Evolutionary conservation across 2,113 vertebrate genomes (phyloP), one percentile per base, ranked within the genome.

Genomic region (Tiliqua scincoides): DNA sequence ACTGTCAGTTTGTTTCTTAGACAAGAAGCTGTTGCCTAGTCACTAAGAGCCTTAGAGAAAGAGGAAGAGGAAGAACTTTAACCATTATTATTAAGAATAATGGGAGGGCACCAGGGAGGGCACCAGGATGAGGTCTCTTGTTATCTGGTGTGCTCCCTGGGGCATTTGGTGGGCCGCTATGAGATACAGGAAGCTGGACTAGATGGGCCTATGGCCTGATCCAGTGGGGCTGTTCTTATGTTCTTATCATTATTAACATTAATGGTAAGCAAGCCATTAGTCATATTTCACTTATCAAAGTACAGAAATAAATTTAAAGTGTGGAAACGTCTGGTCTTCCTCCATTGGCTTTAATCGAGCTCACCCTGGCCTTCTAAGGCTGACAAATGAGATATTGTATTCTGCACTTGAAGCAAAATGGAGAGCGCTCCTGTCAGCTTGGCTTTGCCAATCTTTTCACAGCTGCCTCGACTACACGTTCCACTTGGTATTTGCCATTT

Each of bases 341-440:
- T 62, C 43, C 30, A 37, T 78, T 82, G 0, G 83, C 0, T 76
- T 93, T 76, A 85, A 73, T 86, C 82, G 87, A 84, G 17, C 3
- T 83, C 23, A 77, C 3, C 1, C 68, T 4, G 84, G 4, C 2
- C 0, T 68, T 68, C 86, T 65, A 89, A 78, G 2, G 14, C 76
- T 87, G 43, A 12, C 30, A 48, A 91, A 91, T 57, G 11, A 79
- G 48, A 20, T 3, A 88, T 37, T 67, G 18, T 12, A 77, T 77
- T 14, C 85, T 82, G 72, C 82, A 63, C 3, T 4, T 37, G 89
- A 63, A 5, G 73, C 86, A 82, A 62, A 7, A 27, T 12, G n/a
- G 18, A 52, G 1, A 57, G 12, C 48, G 89, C 82, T 86, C 68
- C 1, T 83, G 1, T 72, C 14, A 82, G n/a, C 32, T 48, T 61